These are phyloP conservation scores for silkworm (Bombyx mori) DNA, from an alignment of 1,140 invertebrate genomes.

Conservation along the genomic window DNA sequence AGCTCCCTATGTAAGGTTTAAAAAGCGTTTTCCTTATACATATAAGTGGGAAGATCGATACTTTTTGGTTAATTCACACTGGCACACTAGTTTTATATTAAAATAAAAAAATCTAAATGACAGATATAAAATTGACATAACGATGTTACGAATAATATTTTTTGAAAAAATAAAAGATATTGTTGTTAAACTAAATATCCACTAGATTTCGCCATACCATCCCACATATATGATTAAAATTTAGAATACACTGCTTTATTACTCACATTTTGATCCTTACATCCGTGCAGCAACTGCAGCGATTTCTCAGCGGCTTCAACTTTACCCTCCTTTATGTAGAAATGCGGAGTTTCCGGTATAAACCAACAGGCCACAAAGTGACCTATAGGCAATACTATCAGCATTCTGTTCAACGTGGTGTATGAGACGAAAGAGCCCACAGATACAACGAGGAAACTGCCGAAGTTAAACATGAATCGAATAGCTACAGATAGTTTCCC, in stretches of 20 bases:
- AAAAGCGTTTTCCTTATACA: too few species aligned
- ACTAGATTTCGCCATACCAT: too few species aligned
- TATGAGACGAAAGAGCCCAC: conserved; percentile 68
- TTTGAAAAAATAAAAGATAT: too few species aligned
- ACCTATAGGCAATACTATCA: conserved; percentile 47
- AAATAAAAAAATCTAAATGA: too few species aligned
- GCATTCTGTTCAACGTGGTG: conserved; percentile 51
- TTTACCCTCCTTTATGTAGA: conserved; percentile 68
- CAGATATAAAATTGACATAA: too few species aligned
- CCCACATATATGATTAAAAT: too few species aligned
- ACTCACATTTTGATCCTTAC: conserved; percentile 42
- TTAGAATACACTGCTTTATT: not conserved
- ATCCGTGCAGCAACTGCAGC: conserved; percentile 46
- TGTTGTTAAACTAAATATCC: too few species aligned
- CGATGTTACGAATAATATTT: too few species aligned
- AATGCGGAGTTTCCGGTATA: conserved; percentile 84
- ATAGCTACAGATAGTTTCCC: conserved; percentile 75
- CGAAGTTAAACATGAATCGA: conserved; percentile 75
- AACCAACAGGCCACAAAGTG: conserved; percentile 73
- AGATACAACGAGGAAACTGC: conserved; percentile 67
- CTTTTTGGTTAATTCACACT: too few species aligned
- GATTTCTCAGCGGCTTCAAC: conserved; percentile 46
- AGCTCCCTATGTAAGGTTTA: too few species aligned
- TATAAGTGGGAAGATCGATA: too few species aligned
- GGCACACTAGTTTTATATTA: too few species aligned